phyloP scores from a whole-genome alignment of 1,140 invertebrate genomes.

The Drosophila ercepeae region DNA sequence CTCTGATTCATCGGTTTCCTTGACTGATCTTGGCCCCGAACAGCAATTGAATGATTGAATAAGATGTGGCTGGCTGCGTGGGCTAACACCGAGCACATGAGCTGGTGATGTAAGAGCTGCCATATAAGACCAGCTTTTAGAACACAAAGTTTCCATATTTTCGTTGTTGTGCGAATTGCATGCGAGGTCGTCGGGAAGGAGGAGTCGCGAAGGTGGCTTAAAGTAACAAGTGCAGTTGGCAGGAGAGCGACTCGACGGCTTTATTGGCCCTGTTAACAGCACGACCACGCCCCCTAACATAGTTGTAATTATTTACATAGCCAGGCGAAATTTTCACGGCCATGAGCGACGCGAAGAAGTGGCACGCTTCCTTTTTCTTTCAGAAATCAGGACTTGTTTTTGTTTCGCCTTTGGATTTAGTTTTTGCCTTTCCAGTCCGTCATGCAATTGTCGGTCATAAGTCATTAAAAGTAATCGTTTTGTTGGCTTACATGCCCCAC shows the following conservation, averaged over 20 bases:
- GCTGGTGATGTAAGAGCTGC: slow-evolving; percentile 66
- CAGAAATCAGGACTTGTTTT: slow-evolving; percentile 5
- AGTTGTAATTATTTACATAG: slow-evolving; percentile 54
- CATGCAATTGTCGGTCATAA: slow-evolving; percentile 78
- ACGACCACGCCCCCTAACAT: slow-evolving; percentile 20
- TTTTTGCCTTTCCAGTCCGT: slow-evolving; percentile 19
- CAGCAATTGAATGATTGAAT: slow-evolving; percentile 27
- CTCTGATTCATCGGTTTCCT: slow-evolving; percentile 48
- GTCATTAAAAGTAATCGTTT: slow-evolving; percentile 81
- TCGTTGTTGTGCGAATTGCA: slow-evolving; percentile 39
- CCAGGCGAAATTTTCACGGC: slow-evolving; percentile 62
- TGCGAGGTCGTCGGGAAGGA: slow-evolving; percentile 60
- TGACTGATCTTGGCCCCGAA: slow-evolving; percentile 53
- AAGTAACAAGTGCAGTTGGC: slow-evolving; percentile 23
- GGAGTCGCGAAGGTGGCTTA: neutral
- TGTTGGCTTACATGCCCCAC: slow-evolving; percentile 75
- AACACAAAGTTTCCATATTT: slow-evolving; percentile 24
- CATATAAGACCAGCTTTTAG: slow-evolving; percentile 32
- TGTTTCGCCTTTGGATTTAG: slow-evolving; percentile 1
- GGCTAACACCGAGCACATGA: slow-evolving; percentile 13
- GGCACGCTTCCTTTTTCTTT: slow-evolving; percentile 48
- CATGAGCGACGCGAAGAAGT: slow-evolving; percentile 42
- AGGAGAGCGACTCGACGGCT: slow-evolving; percentile 47
- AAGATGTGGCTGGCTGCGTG: slow-evolving; percentile 21
- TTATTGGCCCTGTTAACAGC: slow-evolving; percentile 64